phyloP scores from a whole-genome alignment of 2,888 invertebrate species.

The Drosophila merina region DNA sequence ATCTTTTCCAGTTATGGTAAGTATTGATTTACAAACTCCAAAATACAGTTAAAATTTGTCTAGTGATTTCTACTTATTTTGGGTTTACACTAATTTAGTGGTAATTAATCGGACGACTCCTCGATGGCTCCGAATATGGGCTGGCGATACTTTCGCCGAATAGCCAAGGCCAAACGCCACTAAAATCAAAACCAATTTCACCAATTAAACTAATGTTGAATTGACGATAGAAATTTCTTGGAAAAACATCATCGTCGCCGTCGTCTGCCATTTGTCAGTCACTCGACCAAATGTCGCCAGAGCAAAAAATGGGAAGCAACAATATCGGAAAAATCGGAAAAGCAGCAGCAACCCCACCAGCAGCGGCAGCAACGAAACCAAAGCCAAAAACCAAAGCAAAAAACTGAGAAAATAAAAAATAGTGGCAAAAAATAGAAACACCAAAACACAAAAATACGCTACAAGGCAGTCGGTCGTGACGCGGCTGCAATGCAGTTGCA shows the following conservation, averaged over 20 bases:
- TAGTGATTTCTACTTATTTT: background rate
- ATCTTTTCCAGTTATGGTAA: too few species aligned
- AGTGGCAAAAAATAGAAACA: conserved; percentile 7
- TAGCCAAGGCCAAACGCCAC: conserved; percentile 15
- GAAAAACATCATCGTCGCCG: conserved; percentile 49
- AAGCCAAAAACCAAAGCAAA: conserved; percentile 18
- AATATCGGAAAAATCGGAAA: conserved; percentile 50
- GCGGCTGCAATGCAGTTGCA: conserved; percentile 3
- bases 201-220: conserved; percentile 68
- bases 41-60: too few species aligned
- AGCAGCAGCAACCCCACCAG: conserved; percentile 9
- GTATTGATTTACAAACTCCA: too few species aligned
- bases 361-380: conserved; percentile 16
- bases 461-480: conserved; percentile 59
- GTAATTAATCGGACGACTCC: conserved; percentile 13
- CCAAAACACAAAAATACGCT: conserved; percentile 20
- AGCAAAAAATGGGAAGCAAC: conserved; percentile 59
- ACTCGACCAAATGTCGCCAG: conserved; percentile 49
- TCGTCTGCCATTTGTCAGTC: conserved; percentile 11
- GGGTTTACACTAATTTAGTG: background rate
- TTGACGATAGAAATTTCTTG: conserved; percentile 69
- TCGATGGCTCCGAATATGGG: conserved; percentile 12
- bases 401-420: conserved; percentile 13
- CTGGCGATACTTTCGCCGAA: conserved; percentile 56
- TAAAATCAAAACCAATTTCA: conserved; percentile 55